Evolutionary conservation across 2,888 invertebrate genomes (phyloP), one percentile per base, ranked within the genome.

Genomic region (Neocrepidodera transversa): DNA sequence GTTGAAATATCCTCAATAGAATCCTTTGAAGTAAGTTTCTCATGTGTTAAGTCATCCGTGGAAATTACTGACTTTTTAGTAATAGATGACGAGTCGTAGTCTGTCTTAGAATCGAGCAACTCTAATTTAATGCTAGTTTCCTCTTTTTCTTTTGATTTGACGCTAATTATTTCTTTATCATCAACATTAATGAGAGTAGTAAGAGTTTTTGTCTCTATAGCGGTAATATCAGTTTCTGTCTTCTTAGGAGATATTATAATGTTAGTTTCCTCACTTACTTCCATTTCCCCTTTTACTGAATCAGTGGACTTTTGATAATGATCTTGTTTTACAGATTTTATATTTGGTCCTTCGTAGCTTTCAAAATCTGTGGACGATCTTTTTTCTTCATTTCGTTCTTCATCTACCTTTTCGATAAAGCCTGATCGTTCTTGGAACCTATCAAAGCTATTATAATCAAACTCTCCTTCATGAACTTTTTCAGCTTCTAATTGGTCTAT

Each of bases 401-500:
- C 75, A 62, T 75, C 74, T 23, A 74, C 68, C 62, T 72, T 69
- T 57, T 74, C 73, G 28, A 68, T 69, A 23, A 63, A 66, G 30
- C 70, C 71, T 11, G 67, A 63, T 60, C 65, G 71, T 48, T 74
- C 73, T 64, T 76, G 69, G 36, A 64, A 67, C 18, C 65, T 60
- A 56, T 72, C 67, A 55, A 70, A 58, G 14, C 53, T 58, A 40
- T 70, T 71, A 42, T 71, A 71, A 42, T 70, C 71, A 42, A 71
- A 71, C 11, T 72, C 70, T 23, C 72, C 60, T 79, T 82, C 61
- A 71, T 71, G 75, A 78, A 83, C 71, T 74, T 80, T 53, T 80
- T 85, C 68, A 75, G 82, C 75, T 76, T 82, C 79, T 7, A 80
- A 62, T 61, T 79, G 79, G 53, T 75, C 77, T 52, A 79, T 77